phyloP scores from a whole-genome alignment of 1,140 invertebrate genomes.

The Oedothorax gibbosus region DNA sequence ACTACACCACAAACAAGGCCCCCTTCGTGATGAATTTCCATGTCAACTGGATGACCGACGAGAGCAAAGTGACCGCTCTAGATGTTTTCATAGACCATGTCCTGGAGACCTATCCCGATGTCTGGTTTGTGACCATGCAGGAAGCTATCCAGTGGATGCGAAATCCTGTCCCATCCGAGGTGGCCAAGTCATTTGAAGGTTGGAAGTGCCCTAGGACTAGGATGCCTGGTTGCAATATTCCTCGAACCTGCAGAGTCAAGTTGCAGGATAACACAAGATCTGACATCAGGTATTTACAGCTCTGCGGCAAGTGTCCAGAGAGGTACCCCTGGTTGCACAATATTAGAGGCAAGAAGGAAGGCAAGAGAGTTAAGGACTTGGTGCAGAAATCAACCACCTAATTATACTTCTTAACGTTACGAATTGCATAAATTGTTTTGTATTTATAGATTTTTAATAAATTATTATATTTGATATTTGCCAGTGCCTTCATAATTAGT shows the following conservation, averaged over 20 bases:
- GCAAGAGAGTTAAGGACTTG: slow-evolving; percentile 50
- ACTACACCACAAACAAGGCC: slow-evolving; percentile 72
- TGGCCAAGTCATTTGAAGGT: slow-evolving; percentile 75
- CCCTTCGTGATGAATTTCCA: slow-evolving; percentile 95
- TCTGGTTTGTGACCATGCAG: slow-evolving; percentile 88
- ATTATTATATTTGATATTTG: too few species aligned
- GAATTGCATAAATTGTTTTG: too few species aligned
- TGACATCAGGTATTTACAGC: slow-evolving; percentile 81
- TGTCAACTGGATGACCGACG: slow-evolving; percentile 94
- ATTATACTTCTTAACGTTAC: too few species aligned
- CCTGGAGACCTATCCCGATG: slow-evolving; percentile 81
- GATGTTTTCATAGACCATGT: slow-evolving; percentile 88
- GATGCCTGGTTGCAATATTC: slow-evolving; percentile 80
- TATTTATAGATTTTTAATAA: too few species aligned
- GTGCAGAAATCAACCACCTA: slow-evolving; percentile 39
- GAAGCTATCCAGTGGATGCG: slow-evolving; percentile 92
- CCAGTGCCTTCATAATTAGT: too few species aligned
- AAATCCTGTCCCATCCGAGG: slow-evolving; percentile 76
- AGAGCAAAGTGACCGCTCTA: slow-evolving; percentile 83
- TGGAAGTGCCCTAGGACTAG: slow-evolving; percentile 85
- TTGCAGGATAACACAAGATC: slow-evolving; percentile 69
- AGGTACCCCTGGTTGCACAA: slow-evolving; percentile 89
- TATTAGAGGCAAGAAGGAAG: slow-evolving; percentile 75
- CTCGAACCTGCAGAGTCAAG: slow-evolving; percentile 85
- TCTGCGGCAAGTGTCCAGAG: slow-evolving; percentile 86